phyloP scores from a whole-genome alignment of 2,113 vertebrate species.

The Gobiocypris rarus region DNA sequence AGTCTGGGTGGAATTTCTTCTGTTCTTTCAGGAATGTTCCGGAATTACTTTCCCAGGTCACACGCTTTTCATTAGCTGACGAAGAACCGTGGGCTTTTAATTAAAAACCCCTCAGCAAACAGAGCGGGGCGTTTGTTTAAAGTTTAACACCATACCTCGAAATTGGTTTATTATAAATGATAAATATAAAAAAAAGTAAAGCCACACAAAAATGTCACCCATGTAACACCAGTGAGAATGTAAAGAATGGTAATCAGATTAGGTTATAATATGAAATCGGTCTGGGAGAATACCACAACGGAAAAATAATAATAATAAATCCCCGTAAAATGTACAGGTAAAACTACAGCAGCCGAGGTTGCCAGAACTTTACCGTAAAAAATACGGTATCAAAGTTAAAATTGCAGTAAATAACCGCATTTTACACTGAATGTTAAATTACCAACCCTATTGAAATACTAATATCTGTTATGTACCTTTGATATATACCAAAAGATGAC shows the following conservation, averaged over 20 bases:
- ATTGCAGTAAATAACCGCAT: no score
- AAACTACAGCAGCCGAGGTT: no score
- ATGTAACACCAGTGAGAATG: background rate
- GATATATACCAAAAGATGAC: no score
- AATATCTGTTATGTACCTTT: no score
- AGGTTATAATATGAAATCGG: background rate
- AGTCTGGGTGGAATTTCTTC: conserved; percentile 8
- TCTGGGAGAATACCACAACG: background rate
- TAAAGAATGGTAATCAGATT: background rate
- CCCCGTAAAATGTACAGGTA: no score
- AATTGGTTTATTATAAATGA: background rate
- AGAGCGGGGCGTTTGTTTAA: background rate
- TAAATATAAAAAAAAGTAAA: background rate
- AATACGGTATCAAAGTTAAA: no score
- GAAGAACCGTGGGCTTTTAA: conserved; percentile 28
- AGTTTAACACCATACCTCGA: background rate
- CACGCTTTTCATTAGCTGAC: conserved; percentile 6
- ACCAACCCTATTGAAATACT: no score
- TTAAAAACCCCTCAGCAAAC: conserved; percentile 25
- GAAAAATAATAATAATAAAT: no score
- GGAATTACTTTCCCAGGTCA: conserved; percentile 17
- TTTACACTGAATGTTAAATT: no score
- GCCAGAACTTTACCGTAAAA: no score
- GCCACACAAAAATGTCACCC: background rate
- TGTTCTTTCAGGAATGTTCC: conserved; percentile 28